These are phyloP conservation scores for Phylloscopus collybita DNA, from an alignment of 2,797 vertebrate genomes.

Conservation along the genomic window DNA sequence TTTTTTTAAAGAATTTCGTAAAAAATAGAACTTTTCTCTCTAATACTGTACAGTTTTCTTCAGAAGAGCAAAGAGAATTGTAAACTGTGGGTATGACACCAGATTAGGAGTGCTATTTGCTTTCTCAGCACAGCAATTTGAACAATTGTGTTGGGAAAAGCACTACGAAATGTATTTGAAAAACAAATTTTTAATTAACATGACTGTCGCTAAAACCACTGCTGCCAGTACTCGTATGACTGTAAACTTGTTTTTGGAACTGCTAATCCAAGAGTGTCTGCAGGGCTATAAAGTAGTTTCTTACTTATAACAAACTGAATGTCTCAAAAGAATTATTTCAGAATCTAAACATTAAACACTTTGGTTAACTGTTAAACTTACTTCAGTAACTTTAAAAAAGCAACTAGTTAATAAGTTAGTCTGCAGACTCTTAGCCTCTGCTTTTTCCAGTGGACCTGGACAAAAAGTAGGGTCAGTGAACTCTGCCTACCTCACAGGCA, in stretches of 20 bases:
- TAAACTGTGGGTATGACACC: constrained; percentile 38
- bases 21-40: constrained; percentile 68
- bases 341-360: neutral
- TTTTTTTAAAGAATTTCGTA: constrained; percentile 2
- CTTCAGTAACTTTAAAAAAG: neutral
- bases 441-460: neutral
- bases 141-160: neutral
- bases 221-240: neutral
- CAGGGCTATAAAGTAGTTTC: neutral
- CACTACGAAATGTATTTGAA: constrained; percentile 41
- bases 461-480: neutral
- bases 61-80: constrained; percentile 65
- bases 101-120: constrained; percentile 7
- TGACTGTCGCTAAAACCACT: constrained; percentile 48
- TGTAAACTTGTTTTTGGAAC: constrained; percentile 45
- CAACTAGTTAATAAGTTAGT: neutral
- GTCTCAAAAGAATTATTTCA: neutral
- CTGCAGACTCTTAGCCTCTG: neutral
- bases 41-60: constrained; percentile 66
- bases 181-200: constrained; percentile 54
- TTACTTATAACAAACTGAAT: neutral
- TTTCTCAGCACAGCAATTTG: constrained; percentile 15
- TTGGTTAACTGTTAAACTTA: neutral
- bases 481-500: neutral
- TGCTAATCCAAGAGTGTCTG: neutral